Percentiles rank a stretch among this genome's conserved stretches.
These are phyloP conservation scores for Pelmatolapia mariae DNA, from an alignment of 2,113 vertebrate genomes.

Conservation along the genomic window DNA sequence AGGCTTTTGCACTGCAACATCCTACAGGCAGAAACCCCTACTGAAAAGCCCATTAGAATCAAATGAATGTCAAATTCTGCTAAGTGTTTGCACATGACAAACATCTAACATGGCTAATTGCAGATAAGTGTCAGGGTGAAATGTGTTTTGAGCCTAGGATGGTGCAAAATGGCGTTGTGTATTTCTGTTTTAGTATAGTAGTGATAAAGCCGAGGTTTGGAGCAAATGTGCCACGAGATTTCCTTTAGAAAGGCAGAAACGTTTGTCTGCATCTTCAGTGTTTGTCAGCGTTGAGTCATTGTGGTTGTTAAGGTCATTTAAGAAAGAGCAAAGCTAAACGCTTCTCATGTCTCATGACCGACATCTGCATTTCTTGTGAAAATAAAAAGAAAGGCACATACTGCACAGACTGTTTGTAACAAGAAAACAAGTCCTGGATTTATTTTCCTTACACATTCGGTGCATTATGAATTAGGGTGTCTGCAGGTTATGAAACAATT, in stretches of 20 bases:
- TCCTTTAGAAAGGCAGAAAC: neutral
- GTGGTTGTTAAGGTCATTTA: neutral
- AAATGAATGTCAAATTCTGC: conserved; percentile 42
- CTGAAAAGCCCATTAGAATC: conserved; percentile 48
- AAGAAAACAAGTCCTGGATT: neutral
- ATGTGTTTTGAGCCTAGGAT: conserved; percentile 13
- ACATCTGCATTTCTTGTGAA: neutral
- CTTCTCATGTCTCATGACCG: neutral
- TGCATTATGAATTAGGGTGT: neutral
- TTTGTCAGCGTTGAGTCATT: neutral
- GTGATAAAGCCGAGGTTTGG: neutral
- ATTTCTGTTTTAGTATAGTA: neutral
- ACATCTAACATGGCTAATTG: conserved; percentile 41
- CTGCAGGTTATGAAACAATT: neutral
- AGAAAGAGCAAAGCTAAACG: neutral
- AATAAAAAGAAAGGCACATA: neutral
- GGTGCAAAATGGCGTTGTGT: conserved; percentile 9
- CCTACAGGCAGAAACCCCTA: conserved; percentile 24
- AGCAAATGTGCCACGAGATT: neutral
- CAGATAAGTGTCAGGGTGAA: conserved; percentile 33
- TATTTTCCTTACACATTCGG: neutral
- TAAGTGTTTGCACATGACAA: conserved; percentile 46
- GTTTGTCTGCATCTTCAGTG: neutral
- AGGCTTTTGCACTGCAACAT: neutral
- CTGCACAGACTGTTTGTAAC: neutral